Evolutionary conservation across 1,140 invertebrate species (phyloP), one percentile per base, ranked within the genome.

Genomic region (Drosophila azteca): DNA sequence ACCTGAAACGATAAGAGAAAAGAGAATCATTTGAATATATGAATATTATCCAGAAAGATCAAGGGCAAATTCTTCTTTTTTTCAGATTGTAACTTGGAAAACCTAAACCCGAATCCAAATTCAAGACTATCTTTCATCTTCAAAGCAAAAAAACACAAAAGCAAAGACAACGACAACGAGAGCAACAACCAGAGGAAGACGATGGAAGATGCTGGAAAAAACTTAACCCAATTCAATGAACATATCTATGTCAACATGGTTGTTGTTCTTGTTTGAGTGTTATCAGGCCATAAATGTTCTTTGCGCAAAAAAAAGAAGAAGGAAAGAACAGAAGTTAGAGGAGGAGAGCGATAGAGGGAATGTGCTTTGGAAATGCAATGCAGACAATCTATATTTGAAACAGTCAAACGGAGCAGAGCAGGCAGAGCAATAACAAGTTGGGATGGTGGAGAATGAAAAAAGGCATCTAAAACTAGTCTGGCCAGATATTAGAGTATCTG

Each of bases 401-500:
- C 52, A 59, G 35, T 39, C 35, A 39, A 39, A 39, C 35, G 35
- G 35, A 39, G 35, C 29, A 31, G 17, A 20, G 31, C 35, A 39
- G 35, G 11, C 35, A 13, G 35, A 39, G 26, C 54, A 63, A 58
- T 45, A 63, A 58, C 53, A 63, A 63, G 35, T 39, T n/a, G 17
- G 35, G 51, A 26, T 9, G 13, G 49, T 24, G 15, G 1, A 31
- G 7, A n/a, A 20, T 20, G 17, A 45, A 70, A 70, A 58, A 39
- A 24, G 55, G 43, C 39, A 77, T 76, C 73, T 64, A 46, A 77
- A 77, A 77, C 75, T 61, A 77, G 75, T 77, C 74, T 64, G 75
- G 45, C 60, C 44, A 71, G 66, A 70, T 77, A 65, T 65, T 70
- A 69, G 69, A 70, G 67, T 69, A 58, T 70, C 67, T 69, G 67